Base-by-base conservation (phyloP, 2,797 vertebrate species). In the Anguilla megastoma region DNA sequence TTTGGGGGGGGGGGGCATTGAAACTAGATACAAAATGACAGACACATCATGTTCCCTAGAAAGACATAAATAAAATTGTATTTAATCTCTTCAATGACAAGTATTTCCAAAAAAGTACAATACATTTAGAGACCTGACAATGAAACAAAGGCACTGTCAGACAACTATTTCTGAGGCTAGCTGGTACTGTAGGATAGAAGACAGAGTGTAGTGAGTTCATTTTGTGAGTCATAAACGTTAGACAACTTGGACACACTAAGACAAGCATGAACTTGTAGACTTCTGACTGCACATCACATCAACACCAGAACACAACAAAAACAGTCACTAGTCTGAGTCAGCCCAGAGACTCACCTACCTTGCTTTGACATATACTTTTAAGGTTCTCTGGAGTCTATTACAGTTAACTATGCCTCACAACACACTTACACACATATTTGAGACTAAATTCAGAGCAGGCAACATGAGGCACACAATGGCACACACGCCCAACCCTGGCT, bases 251-350 rank as follows among this genome's bases (percentile, higher is more conserved):
- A 80, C 50, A 52, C 21, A 76, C 33, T 3, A 30, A 56, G 66
- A 85, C 58, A 85, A 88, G 76, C 33, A 80, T 24, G 33, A 85
- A 36, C 41, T 74, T 4, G 33, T 76, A 56, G 41, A 88, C 86
- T 41, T 82, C 36, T 33, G 21, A n/a, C 86, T 41, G 74, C 86
- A 60, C 86, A 80, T 74, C 71, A 85, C 63, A 84, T 8, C 33
- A 45, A 85, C 69, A 85, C 41, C 69, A 60, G 27, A 79, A n/a
- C 36, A 84, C 56, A 36, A 66, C 50, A 50, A 66, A 84, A 66
- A 85, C n/a, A 85, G 3, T 50, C 71, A 33, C 76, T 16, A 18
- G 2, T 18, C 30, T 41, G 36, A 80, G 76, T 21, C 33, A 45
- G 41, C 82, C 54, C 63, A 79, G 12, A 30, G 36, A 45, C 41